Conservation (phyloP, 2,113 vertebrate genomes). For the Mesembrinibis cayennensis region DNA sequence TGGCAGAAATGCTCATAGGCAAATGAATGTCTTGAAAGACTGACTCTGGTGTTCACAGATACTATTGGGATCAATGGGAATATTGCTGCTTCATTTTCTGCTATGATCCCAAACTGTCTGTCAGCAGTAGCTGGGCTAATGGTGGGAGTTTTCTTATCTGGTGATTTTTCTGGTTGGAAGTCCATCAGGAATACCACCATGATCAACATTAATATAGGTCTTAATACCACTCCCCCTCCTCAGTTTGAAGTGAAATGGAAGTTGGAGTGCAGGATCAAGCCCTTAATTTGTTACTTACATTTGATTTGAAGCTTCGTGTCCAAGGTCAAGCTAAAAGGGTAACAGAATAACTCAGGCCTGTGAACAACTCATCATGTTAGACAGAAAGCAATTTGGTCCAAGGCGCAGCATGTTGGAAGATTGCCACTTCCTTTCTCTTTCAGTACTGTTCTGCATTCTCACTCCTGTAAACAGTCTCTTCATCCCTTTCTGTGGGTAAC, state of each 20-base stretch:
- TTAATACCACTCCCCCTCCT: background rate
- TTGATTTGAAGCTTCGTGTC: background rate
- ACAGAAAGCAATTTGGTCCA: constrained; percentile 29
- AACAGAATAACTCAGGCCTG: background rate
- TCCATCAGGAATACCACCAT: background rate
- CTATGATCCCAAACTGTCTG: background rate
- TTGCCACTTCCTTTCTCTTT: constrained; percentile 37
- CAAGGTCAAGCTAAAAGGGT: background rate
- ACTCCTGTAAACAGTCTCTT: constrained; percentile 2
- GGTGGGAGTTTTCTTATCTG: background rate
- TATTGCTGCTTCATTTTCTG: background rate
- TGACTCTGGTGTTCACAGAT: background rate
- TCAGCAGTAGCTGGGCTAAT: background rate
- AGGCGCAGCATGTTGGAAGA: background rate
- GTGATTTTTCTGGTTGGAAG: background rate
- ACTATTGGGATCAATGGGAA: background rate
- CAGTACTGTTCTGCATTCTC: background rate
- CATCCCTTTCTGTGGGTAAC: background rate
- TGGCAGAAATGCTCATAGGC: background rate
- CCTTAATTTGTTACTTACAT: constrained; percentile 6
- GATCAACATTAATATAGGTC: background rate
- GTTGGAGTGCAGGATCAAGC: background rate
- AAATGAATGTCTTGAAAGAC: background rate
- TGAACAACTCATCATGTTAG: background rate
- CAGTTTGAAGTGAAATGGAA: background rate